These are phyloP conservation scores for Stichodactyla helianthus DNA, from an alignment of 64 coral and sea anemone genomes.

Conservation along the genomic window DNA sequence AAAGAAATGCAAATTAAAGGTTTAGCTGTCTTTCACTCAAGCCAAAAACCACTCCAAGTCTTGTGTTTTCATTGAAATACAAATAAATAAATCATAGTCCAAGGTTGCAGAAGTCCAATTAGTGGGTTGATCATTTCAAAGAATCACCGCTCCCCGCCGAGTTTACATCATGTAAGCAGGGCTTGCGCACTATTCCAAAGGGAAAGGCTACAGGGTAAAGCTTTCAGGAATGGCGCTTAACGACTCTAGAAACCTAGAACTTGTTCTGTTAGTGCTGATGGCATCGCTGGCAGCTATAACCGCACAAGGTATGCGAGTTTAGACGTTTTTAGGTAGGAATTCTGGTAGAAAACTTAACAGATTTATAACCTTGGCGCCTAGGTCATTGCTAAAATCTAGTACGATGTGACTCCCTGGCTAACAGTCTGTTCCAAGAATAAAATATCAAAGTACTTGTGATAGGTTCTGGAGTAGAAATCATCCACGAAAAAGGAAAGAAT, in stretches of 20 bases:
- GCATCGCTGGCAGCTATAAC: not conserved
- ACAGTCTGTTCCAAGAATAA: not conserved
- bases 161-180: not conserved
- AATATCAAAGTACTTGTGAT: not conserved
- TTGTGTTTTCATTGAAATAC: not conserved
- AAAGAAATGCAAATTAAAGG: not conserved
- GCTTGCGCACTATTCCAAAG: not conserved
- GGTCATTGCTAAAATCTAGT: not conserved
- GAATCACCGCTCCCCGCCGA: constrained; percentile 1
- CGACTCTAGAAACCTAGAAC: not conserved
- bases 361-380: not conserved
- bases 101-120: not conserved
- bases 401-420: no score
- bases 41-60: not conserved
- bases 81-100: constrained; percentile 8
- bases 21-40: not conserved
- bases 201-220: not conserved
- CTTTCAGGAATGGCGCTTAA: not conserved
- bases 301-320: not conserved
- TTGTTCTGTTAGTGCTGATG: not conserved
- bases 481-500: not conserved
- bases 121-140: constrained; percentile 12
- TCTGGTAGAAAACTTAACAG: not conserved
- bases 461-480: not conserved
- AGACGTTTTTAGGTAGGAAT: not conserved